These are phyloP conservation scores for Drosophila arawakana DNA, from an alignment of 1,140 invertebrate species.

Conservation along the genomic window DNA sequence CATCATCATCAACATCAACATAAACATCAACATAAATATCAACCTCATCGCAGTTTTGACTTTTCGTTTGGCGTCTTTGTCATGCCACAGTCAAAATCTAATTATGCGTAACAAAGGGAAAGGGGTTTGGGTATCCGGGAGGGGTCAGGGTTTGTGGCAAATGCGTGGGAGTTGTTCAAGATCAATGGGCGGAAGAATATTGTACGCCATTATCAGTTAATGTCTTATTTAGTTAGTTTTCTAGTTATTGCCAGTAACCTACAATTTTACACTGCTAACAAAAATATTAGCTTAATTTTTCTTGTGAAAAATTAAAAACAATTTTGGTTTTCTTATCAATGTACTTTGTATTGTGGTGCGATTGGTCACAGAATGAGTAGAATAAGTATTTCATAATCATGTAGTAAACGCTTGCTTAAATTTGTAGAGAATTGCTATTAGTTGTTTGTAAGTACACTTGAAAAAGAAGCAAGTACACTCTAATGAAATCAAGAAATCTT, in stretches of 20 bases:
- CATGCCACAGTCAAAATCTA: constrained; percentile 57
- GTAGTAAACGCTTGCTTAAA: too few relatives aligned
- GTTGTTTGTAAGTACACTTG: too few relatives aligned
- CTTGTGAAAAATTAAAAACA: neutral
- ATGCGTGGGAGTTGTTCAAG: constrained; percentile 14
- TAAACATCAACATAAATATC: constrained; percentile 24
- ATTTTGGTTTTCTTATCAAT: neutral
- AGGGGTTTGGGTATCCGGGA: neutral
- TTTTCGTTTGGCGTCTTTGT: constrained; percentile 17
- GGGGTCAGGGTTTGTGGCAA: too few relatives aligned
- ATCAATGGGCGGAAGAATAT: constrained; percentile 28
- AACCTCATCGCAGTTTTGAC: constrained; percentile 4
- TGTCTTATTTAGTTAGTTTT: neutral
- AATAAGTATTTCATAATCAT: constrained; percentile 5
- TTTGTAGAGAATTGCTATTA: too few relatives aligned
- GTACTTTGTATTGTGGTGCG: neutral
- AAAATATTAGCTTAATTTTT: neutral
- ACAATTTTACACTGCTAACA: neutral
- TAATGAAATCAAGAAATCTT: too few relatives aligned
- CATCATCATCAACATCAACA: constrained; percentile 36
- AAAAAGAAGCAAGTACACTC: too few relatives aligned
- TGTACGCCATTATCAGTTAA: constrained; percentile 9
- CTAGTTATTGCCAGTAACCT: constrained; percentile 3
- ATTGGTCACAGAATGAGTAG: neutral
- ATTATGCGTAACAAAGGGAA: constrained; percentile 61